Evolutionary conservation across 2,113 vertebrate genomes (phyloP).

Genomic region (Sturnira hondurensis): DNA sequence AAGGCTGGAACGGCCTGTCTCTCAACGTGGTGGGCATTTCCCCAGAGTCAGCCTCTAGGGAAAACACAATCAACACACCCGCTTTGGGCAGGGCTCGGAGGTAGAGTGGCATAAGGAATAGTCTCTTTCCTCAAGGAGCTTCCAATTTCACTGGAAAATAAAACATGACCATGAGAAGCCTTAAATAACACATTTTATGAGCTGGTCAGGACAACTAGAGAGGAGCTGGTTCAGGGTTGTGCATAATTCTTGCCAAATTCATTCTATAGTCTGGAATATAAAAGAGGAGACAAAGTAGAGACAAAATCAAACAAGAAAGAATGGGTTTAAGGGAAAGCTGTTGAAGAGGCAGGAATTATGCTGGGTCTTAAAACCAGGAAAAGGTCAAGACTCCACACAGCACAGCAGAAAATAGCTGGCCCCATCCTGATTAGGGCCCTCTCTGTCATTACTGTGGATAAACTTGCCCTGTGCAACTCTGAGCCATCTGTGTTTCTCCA

Average conservation of each 20-base stretch:
- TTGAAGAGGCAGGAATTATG: not conserved
- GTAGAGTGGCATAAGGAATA: not conserved
- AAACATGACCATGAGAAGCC: not conserved
- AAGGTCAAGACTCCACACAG: not conserved
- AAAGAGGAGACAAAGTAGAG: not conserved
- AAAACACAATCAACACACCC: not conserved
- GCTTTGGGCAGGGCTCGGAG: not conserved
- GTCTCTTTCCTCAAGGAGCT: not conserved
- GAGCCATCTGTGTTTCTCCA: constrained; percentile 55
- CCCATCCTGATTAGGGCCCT: not conserved
- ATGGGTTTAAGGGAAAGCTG: not conserved
- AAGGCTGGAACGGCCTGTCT: not conserved
- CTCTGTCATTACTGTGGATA: not conserved
- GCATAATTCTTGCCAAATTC: not conserved
- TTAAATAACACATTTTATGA: not conserved
- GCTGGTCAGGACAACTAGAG: not conserved
- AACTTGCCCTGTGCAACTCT: not conserved
- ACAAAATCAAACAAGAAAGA: not conserved
- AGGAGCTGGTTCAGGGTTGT: not conserved
- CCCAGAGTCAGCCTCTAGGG: not conserved
- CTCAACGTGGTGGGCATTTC: not conserved
- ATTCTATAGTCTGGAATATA: not conserved
- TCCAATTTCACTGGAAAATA: not conserved
- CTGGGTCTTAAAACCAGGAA: not conserved
- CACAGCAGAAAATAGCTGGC: not conserved